Evolutionary conservation across 1,140 invertebrate species (phyloP).

Genomic region (Diploscapter pachys): DNA sequence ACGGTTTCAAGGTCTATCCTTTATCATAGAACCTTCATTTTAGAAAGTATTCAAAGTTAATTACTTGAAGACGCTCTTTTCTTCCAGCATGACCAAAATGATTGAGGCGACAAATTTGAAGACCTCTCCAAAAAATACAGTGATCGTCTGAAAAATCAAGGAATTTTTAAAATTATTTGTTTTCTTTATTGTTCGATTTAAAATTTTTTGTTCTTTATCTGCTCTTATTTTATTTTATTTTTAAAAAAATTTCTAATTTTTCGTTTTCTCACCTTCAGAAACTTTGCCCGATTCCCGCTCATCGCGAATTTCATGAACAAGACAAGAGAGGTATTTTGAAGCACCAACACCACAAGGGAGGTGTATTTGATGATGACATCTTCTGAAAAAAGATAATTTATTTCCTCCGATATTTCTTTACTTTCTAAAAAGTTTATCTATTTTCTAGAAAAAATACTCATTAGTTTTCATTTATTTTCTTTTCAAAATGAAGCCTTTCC

Average conservation of each 20-base stretch:
- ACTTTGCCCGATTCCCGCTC: slow-evolving; percentile 43
- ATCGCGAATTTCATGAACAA: slow-evolving; percentile 53
- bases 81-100: slow-evolving; percentile 73
- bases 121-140: slow-evolving; percentile 89
- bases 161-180: too few species aligned
- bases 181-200: too few species aligned
- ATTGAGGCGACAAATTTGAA: slow-evolving; percentile 84
- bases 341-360: slow-evolving; percentile 50
- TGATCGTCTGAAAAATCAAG: slow-evolving; percentile 61
- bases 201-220: too few species aligned
- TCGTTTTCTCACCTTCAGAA: slow-evolving; percentile 36
- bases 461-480: background rate
- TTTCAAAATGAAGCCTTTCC: background rate
- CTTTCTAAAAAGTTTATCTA: background rate
- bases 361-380: slow-evolving; percentile 47
- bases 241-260: background rate
- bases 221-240: background rate
- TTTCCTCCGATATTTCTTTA: too few species aligned
- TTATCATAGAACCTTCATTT: too few species aligned
- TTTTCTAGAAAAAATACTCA: background rate
- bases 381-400: slow-evolving; percentile 17
- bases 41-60: slow-evolving; percentile 8
- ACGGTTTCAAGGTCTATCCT: too few species aligned
- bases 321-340: slow-evolving; percentile 57
- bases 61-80: slow-evolving; percentile 65